A percentile compares a stretch with the other conserved stretches of the same genome.
phyloP scores from a whole-genome alignment of 2,888 invertebrate genomes.

The Lydus trimaculatus region DNA sequence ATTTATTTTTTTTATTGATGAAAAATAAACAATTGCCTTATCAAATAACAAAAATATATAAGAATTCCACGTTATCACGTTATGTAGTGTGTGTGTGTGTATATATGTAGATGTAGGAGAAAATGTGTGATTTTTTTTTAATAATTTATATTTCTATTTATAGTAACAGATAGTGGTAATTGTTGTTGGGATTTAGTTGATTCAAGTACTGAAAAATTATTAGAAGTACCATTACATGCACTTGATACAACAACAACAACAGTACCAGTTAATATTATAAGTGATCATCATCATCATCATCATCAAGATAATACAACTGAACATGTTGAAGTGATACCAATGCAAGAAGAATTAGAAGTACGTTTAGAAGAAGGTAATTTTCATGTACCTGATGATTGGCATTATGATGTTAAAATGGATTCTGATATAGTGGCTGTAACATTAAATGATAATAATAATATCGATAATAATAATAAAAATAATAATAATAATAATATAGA shows the following conservation, averaged over 20 bases:
- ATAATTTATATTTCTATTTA: constrained; percentile 17
- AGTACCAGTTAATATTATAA: constrained; percentile 23
- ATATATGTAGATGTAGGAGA: too few relatives aligned
- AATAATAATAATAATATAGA: background rate
- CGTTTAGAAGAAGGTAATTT: constrained; percentile 63
- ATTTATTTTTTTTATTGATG: background rate
- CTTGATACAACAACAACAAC: constrained; percentile 53
- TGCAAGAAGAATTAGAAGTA: constrained; percentile 69
- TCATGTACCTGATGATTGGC: constrained; percentile 61
- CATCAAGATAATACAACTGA: constrained; percentile 46
- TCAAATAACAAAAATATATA: constrained; percentile 1
- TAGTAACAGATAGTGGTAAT: constrained; percentile 49
- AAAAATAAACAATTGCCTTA: background rate
- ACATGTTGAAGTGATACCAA: constrained; percentile 62
- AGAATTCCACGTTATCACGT: background rate
- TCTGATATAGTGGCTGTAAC: constrained; percentile 64
- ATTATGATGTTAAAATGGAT: constrained; percentile 60
- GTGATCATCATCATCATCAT: too few relatives aligned
- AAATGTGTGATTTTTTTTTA: constrained; percentile 10
- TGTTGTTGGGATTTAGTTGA: constrained; percentile 63
- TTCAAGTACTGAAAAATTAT: constrained; percentile 61
- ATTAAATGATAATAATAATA: constrained; percentile 49
- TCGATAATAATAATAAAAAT: constrained; percentile 21
- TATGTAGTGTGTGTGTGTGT: too few relatives aligned
- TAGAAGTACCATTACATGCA: constrained; percentile 58